These are phyloP conservation scores for Caenorhabditis briggsae DNA, from an alignment of 1,140 invertebrate species.

Conservation along the genomic window DNA sequence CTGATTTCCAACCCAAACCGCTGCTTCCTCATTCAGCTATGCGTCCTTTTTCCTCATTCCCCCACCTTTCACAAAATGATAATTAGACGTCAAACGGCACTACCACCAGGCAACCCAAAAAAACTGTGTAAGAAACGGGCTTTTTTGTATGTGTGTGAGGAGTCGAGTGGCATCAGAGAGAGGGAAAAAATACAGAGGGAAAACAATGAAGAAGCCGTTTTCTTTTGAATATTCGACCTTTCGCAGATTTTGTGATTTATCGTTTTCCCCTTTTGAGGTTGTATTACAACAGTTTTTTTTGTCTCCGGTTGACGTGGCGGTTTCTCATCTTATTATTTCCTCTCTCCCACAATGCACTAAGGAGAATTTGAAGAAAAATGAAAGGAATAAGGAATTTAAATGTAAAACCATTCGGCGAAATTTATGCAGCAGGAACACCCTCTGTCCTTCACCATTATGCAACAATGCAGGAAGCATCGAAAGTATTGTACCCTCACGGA, in stretches of 20 bases:
- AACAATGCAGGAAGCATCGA: conserved; percentile 40
- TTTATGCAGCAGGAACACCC: conserved; percentile 11
- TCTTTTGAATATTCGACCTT: conserved; percentile 49
- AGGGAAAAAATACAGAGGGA: background rate
- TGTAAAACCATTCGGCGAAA: background rate
- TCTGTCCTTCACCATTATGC: background rate
- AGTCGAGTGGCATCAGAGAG: conserved; percentile 36
- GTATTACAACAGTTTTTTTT: conserved; percentile 48
- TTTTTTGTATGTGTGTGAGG: conserved; percentile 27
- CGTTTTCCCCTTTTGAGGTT: conserved; percentile 49
- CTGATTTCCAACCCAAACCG: background rate
- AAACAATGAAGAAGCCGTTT: conserved; percentile 46
- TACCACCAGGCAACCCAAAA: conserved; percentile 47
- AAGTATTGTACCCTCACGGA: conserved; percentile 9
- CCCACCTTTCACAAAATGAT: conserved; percentile 45
- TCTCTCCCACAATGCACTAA: background rate
- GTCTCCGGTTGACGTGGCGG: background rate
- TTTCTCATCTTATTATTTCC: background rate
- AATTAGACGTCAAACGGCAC: conserved; percentile 56
- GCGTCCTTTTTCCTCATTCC: background rate
- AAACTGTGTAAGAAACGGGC: conserved; percentile 56
- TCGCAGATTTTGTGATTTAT: conserved; percentile 52
- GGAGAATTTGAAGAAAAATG: conserved; percentile 10
- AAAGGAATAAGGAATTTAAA: background rate
- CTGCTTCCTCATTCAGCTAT: background rate